Evolutionary conservation across 2,113 vertebrate genomes (phyloP), one percentile per base, ranked within the genome.

Genomic region (Leptobrachium ailaonicum): DNA sequence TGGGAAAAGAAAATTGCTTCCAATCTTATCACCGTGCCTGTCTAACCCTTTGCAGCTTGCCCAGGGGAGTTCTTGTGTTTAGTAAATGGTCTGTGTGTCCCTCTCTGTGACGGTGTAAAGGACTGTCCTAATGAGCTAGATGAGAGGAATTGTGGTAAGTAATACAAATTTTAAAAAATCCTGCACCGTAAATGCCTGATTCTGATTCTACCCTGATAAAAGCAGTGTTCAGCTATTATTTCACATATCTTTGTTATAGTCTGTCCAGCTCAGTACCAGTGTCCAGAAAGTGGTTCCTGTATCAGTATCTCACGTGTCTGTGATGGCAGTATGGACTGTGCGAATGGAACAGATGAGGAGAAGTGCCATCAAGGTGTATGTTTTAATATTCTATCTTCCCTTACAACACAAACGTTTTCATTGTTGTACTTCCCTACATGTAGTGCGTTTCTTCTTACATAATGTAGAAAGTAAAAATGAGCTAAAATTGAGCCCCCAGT

Each of bases 101-200:
- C 96, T 0, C 89, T 91, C 43, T 99, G 97, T 44, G 96, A 99
- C 0, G 96, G 97, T 0, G 92, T 99, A 85, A 93, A 92, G 72
- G 96, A 99, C 77, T 99, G 97, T 71, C 93, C 95, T 83, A 96
- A 94, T 0, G 95, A 93, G 47, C 88, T 96, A 54, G 96, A 99
- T 45, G 96, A 99, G 88, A 95, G 94, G 79, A 97, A 97, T 43
- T 99, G 97, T 0, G 96, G 97, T 98, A 86, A 89, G 89, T 81
- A 5, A 54, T 63, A 67, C 1, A 14, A 1, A 60, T 60, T 11
- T 11, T 54, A 11, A 11, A 50, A 50, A 4, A 50, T 50, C 8
- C 47, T 60, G 56, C 3, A 60, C 13, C 11, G 10, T 12, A 13
- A 3, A 13, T 13, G 13, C 13, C 13, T 12, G 13, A 8, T 60